phyloP scores from a whole-genome alignment of 2,113 vertebrate genomes.

The Heterochromis multidens region DNA sequence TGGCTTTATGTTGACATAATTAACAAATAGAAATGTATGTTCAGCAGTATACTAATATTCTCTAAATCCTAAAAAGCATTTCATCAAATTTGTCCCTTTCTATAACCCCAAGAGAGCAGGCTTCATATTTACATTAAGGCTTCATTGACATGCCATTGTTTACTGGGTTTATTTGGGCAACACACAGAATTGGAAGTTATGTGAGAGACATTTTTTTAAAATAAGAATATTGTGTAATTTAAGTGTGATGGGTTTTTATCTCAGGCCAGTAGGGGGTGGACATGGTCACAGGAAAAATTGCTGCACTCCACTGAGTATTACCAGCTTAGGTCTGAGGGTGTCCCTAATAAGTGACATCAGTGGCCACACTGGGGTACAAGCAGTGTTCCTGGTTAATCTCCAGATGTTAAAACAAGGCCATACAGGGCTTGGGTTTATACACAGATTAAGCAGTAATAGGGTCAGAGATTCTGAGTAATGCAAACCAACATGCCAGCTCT shows the following conservation, averaged over 20 bases:
- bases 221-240: background rate
- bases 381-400: constrained; percentile 44
- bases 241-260: background rate
- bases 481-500: constrained; percentile 4
- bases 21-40: background rate
- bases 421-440: constrained; percentile 27
- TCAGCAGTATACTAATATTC: background rate
- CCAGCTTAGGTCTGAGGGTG: background rate
- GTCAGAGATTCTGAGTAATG: constrained; percentile 7
- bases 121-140: background rate
- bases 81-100: background rate
- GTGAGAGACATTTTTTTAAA: background rate
- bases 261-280: constrained; percentile 43
- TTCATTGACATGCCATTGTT: background rate
- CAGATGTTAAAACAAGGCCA: constrained; percentile 60
- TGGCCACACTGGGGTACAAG: constrained; percentile 1
- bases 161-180: background rate
- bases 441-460: constrained; percentile 44
- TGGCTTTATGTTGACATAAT: background rate
- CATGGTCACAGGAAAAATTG: background rate
- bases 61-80: background rate
- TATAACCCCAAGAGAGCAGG: background rate
- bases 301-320: background rate
- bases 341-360: constrained; percentile 11
- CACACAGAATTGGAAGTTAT: background rate